phyloP scores from a whole-genome alignment of 2,888 invertebrate genomes.

The Caenorhabditis auriculariae region DNA sequence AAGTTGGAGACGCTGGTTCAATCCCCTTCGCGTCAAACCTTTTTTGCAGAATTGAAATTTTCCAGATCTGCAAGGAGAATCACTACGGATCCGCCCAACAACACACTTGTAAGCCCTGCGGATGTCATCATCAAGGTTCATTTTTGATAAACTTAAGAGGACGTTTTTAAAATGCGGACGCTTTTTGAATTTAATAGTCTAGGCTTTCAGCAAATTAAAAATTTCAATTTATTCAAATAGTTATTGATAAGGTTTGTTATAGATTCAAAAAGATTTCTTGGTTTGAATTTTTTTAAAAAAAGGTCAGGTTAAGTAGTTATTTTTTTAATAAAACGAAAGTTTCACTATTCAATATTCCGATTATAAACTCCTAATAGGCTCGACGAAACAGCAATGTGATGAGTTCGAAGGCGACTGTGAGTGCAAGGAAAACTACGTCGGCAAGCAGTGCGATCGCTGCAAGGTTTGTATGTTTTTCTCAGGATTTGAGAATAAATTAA shows the following conservation, averaged over 20 bases:
- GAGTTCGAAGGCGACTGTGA: slow-evolving; percentile 62
- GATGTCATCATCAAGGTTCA: slow-evolving; percentile 78
- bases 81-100: slow-evolving; percentile 59
- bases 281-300: not conserved
- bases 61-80: slow-evolving; percentile 49
- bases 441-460: slow-evolving; percentile 66
- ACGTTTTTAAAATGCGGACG: too few relatives aligned
- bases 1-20: too few relatives aligned
- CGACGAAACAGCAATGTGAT: slow-evolving; percentile 74
- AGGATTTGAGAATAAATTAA: not conserved
- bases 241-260: too few relatives aligned
- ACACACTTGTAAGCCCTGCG: slow-evolving; percentile 69
- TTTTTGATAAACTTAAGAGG: too few relatives aligned
- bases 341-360: not conserved
- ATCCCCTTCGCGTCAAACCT: not conserved
- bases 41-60: not conserved
- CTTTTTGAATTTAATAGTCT: too few relatives aligned
- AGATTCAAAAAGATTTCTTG: too few relatives aligned
- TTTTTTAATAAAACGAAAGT: not conserved
- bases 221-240: too few relatives aligned
- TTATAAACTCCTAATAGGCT: slow-evolving; percentile 7
- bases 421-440: slow-evolving; percentile 65
- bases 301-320: not conserved
- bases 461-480: slow-evolving; percentile 19
- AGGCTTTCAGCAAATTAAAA: too few relatives aligned